phyloP scores from a whole-genome alignment of 2,113 vertebrate genomes.

The Hemiprocne comata region DNA sequence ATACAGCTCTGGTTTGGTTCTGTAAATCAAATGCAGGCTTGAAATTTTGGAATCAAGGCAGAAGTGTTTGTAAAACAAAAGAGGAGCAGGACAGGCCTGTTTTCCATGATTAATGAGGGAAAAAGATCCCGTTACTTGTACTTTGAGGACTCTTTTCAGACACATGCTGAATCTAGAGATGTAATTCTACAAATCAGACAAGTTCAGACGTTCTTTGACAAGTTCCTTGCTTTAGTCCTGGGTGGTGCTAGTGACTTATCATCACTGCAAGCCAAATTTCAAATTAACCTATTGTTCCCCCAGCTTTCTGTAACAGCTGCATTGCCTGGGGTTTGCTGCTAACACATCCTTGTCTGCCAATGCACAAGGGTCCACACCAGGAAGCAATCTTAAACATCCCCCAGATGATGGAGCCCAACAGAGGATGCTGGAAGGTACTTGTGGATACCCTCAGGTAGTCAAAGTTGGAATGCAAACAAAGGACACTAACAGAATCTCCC shows the following conservation, averaged over 20 bases:
- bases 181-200: background rate
- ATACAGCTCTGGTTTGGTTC: background rate
- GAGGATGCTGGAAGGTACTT: background rate
- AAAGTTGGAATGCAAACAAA: background rate
- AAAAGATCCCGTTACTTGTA: background rate
- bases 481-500: too few species aligned
- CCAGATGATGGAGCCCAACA: background rate
- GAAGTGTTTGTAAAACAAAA: background rate
- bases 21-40: background rate
- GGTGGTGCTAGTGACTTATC: background rate
- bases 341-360: background rate
- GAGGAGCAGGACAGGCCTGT: background rate
- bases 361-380: accelerated
- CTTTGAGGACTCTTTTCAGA: background rate
- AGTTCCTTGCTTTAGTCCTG: background rate
- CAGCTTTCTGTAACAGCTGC: background rate
- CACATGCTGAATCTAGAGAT: background rate
- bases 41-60: background rate
- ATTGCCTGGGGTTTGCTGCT: background rate
- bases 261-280: background rate
- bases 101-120: background rate
- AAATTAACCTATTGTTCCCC: background rate
- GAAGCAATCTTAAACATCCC: background rate
- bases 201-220: background rate
- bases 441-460: background rate